Conservation (phyloP, 2,888 invertebrate genomes). For the Limenitis camilla region DNA sequence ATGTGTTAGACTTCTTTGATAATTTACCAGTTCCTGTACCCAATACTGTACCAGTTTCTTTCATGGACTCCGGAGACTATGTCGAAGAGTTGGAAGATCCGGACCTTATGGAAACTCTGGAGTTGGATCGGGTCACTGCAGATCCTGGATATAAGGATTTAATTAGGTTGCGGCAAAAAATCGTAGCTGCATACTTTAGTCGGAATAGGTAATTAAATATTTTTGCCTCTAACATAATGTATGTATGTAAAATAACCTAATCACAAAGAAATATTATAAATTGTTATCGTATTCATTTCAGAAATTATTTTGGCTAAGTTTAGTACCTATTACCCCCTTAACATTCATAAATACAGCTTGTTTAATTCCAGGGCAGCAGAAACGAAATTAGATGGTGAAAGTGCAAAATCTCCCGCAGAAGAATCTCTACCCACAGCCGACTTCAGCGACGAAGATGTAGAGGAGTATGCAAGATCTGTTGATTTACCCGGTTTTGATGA, state of each 20-base stretch:
- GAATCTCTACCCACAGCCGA: slow-evolving; percentile 76
- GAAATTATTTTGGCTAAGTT: too few species aligned
- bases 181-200: slow-evolving; percentile 59
- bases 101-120: slow-evolving; percentile 39
- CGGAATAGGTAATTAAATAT: slow-evolving; percentile 43
- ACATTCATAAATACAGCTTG: too few species aligned
- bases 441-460: slow-evolving; percentile 81
- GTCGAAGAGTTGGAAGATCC: slow-evolving; percentile 50
- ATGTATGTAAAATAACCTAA: not conserved
- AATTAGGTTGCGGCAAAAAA: slow-evolving; percentile 55
- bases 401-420: slow-evolving; percentile 50
- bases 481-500: slow-evolving; percentile 89
- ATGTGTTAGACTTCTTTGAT: slow-evolving; percentile 77
- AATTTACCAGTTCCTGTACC: slow-evolving; percentile 63
- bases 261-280: not conserved
- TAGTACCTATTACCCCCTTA: too few species aligned
- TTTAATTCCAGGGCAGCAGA: slow-evolving; percentile 40
- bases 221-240: not conserved
- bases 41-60: slow-evolving; percentile 63
- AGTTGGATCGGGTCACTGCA: slow-evolving; percentile 45
- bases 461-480: slow-evolving; percentile 83
- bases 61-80: slow-evolving; percentile 62
- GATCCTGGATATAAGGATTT: slow-evolving; percentile 59
- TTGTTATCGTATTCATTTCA: not conserved
- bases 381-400: slow-evolving; percentile 46